Conservation (phyloP, 2,797 vertebrate genomes). For the Aulostomus chinensis region DNA sequence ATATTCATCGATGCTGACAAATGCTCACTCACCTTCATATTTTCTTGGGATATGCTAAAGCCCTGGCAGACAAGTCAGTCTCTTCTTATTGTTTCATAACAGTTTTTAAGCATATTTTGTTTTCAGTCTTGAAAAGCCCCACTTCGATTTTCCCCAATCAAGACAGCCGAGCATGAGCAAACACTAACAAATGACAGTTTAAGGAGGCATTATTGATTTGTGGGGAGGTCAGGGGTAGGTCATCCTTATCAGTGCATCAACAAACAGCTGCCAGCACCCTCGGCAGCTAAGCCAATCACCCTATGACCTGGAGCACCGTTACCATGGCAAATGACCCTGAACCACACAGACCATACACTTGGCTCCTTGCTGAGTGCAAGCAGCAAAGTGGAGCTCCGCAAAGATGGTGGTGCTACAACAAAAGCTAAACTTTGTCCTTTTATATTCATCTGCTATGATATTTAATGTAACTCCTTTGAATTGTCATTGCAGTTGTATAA, state of each 20-base stretch:
- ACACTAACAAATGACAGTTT: conserved; percentile 81
- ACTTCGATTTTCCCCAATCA: conserved; percentile 66
- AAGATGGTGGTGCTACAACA: conserved; percentile 26
- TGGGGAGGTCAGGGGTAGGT: conserved; percentile 76
- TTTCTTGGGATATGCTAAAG: too few species aligned
- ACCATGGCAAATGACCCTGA: conserved; percentile 75
- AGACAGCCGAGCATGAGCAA: conserved; percentile 64
- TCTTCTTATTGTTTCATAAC: neutral
- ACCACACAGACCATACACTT: conserved; percentile 47
- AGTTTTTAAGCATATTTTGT: neutral
- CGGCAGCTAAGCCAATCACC: conserved; percentile 69
- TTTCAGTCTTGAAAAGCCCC: conserved; percentile 26
- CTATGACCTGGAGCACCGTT: conserved; percentile 65
- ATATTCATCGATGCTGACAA: too few species aligned
- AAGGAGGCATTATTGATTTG: conserved; percentile 81
- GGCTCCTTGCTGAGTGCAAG: conserved; percentile 37
- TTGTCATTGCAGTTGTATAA: too few species aligned
- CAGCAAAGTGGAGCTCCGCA: conserved; percentile 11
- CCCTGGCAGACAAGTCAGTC: neutral
- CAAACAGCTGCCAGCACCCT: conserved; percentile 73
- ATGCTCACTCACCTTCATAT: too few species aligned
- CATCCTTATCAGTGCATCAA: conserved; percentile 77
- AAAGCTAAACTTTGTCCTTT: too few species aligned
- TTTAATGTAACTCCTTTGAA: too few species aligned
- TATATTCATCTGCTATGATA: too few species aligned